Evolutionary conservation across 1,140 invertebrate species (phyloP).

Genomic region (Riptortus pedestris): DNA sequence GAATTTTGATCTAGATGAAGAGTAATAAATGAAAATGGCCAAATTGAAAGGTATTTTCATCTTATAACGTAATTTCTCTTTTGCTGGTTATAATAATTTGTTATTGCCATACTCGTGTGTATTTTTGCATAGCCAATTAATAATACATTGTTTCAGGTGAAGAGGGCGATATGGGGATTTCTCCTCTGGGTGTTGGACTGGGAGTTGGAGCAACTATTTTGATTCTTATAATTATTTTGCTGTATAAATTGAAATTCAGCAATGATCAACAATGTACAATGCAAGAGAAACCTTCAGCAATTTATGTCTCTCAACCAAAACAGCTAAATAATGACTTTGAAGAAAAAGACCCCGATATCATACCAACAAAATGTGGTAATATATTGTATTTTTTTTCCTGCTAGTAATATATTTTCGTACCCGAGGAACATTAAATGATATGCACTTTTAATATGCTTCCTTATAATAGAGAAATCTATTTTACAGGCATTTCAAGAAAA

Average conservation of each 20-base stretch:
- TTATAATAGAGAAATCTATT: too few relatives aligned
- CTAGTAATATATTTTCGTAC: too few relatives aligned
- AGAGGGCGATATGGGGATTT: constrained; percentile 43
- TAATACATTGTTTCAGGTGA: too few relatives aligned
- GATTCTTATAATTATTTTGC: constrained; percentile 42
- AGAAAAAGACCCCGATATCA: constrained; percentile 60
- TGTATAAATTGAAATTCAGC: constrained; percentile 40
- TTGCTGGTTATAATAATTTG: neutral
- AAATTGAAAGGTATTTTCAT: too few relatives aligned
- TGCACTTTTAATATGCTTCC: too few relatives aligned
- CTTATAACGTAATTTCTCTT: too few relatives aligned
- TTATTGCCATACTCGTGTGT: constrained; percentile 10
- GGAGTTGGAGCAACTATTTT: constrained; percentile 44
- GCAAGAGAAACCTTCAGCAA: constrained; percentile 22
- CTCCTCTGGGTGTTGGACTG: constrained; percentile 44
- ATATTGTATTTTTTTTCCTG: too few relatives aligned
- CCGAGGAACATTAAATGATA: too few relatives aligned
- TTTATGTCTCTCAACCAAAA: constrained; percentile 36
- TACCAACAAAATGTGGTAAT: constrained; percentile 63
- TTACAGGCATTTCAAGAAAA: too few relatives aligned
- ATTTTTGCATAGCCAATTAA: too few relatives aligned
- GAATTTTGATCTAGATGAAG: too few relatives aligned
- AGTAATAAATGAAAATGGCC: too few relatives aligned
- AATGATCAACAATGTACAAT: neutral
- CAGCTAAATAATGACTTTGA: constrained; percentile 39